Percentiles rank a stretch among this genome's conserved stretches.
Evolutionary conservation across 2,797 vertebrate species (phyloP).

Genomic region (Myotis findleyi): DNA sequence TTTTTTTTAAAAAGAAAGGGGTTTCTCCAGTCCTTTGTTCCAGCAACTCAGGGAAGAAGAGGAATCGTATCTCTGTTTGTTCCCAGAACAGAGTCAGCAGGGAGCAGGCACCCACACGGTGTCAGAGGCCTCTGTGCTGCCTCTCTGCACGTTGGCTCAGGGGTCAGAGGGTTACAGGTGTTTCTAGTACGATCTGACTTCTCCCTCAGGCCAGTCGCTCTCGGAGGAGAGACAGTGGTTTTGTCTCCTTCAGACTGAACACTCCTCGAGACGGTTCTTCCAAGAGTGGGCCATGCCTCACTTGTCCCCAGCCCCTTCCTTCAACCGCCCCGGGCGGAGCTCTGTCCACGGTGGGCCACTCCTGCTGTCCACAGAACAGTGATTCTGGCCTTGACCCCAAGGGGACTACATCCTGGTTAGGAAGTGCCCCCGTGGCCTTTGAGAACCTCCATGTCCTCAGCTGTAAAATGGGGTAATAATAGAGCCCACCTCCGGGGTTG

Average conservation of each 20-base stretch:
- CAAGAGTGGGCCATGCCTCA: accelerated
- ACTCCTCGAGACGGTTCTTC: not conserved
- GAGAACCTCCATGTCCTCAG: not conserved
- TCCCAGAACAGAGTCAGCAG: not conserved
- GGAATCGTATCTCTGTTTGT: not conserved
- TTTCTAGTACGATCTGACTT: not conserved
- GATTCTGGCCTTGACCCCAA: not conserved
- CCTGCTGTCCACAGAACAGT: not conserved
- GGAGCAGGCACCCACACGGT: not conserved
- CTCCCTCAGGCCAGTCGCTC: not conserved
- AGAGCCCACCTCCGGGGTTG: not conserved
- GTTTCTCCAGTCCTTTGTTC: not conserved
- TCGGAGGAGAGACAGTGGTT: not conserved
- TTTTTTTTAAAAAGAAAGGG: too few species aligned
- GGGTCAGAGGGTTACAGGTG: not conserved
- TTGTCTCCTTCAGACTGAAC: not conserved
- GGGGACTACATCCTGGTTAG: not conserved
- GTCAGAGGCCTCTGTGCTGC: not conserved
- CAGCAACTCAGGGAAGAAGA: not conserved
- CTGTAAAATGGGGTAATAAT: not conserved
- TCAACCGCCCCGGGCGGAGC: not conserved
- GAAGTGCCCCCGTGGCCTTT: not conserved
- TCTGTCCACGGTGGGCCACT: not conserved
- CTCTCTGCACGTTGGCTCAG: not conserved
- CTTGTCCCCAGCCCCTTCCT: not conserved